phyloP scores from a whole-genome alignment of 2,888 invertebrate species.

The Eulithis testata region DNA sequence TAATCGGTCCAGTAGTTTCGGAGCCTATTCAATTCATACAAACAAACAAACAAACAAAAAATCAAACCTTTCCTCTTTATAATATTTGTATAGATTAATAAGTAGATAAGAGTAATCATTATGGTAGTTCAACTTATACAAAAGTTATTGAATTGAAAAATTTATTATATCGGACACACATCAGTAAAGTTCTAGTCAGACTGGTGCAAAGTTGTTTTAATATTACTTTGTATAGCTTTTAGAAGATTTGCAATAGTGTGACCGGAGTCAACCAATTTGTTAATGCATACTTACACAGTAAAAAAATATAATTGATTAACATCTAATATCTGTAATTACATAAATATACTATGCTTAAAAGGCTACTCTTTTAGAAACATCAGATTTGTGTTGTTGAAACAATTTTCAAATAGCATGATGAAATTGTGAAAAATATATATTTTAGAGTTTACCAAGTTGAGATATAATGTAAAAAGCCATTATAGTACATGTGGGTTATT shows the following conservation, averaged over 20 bases:
- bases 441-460: constrained; percentile 13
- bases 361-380: constrained; percentile 27
- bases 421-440: constrained; percentile 24
- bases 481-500: constrained; percentile 11
- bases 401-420: constrained; percentile 13
- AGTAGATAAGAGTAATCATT: too few relatives aligned
- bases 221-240: not conserved
- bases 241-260: constrained; percentile 26
- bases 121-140: not conserved
- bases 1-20: too few relatives aligned
- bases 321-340: constrained; percentile 37
- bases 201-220: constrained; percentile 4
- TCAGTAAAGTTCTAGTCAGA: constrained; percentile 7
- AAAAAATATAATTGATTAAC: constrained; percentile 44
- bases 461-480: constrained; percentile 34
- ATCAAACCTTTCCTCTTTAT: too few relatives aligned
- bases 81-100: too few relatives aligned
- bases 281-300: constrained; percentile 31
- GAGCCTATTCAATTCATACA: too few relatives aligned
- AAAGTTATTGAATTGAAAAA: not conserved
- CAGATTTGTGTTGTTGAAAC: constrained; percentile 27
- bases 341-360: constrained; percentile 32
- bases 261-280: not conserved
- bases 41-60: too few relatives aligned
- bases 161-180: constrained; percentile 17